These are phyloP conservation scores for Chiloscyllium plagiosum DNA, from an alignment of 2,113 vertebrate species.

Conservation along the genomic window DNA sequence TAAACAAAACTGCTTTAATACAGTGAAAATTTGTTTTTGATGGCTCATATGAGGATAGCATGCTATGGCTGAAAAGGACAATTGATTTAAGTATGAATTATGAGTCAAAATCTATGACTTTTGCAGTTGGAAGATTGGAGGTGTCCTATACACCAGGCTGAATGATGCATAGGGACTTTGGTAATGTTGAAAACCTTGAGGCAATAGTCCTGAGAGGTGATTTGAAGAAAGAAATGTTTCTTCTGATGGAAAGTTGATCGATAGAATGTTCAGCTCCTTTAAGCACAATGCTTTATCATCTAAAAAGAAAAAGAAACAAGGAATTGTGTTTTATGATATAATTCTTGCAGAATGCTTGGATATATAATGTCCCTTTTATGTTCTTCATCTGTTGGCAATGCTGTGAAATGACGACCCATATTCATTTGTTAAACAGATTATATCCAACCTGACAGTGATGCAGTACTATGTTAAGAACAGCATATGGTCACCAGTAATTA, in stretches of 20 bases:
- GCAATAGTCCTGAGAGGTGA: neutral
- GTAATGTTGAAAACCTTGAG: neutral
- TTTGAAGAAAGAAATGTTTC: neutral
- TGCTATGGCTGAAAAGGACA: neutral
- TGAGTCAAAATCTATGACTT: too few relatives aligned
- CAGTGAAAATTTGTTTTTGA: neutral
- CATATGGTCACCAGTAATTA: constrained; percentile 34
- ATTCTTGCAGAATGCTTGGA: neutral
- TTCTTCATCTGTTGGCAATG: neutral
- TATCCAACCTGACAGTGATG: constrained; percentile 30
- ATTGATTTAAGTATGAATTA: too few relatives aligned
- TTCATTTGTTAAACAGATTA: constrained; percentile 22
- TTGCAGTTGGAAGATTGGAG: neutral
- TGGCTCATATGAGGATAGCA: neutral
- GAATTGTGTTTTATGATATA: neutral
- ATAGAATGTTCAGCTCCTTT: neutral
- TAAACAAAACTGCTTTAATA: neutral
- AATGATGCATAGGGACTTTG: neutral
- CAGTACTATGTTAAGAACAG: neutral
- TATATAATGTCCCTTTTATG: neutral
- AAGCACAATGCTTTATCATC: neutral
- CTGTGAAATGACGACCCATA: neutral
- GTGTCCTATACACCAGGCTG: too few relatives aligned
- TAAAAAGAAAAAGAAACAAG: neutral
- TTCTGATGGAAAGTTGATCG: neutral